These are phyloP conservation scores for Hipparchia semele DNA, from an alignment of 2,888 invertebrate genomes.

Conservation along the genomic window DNA sequence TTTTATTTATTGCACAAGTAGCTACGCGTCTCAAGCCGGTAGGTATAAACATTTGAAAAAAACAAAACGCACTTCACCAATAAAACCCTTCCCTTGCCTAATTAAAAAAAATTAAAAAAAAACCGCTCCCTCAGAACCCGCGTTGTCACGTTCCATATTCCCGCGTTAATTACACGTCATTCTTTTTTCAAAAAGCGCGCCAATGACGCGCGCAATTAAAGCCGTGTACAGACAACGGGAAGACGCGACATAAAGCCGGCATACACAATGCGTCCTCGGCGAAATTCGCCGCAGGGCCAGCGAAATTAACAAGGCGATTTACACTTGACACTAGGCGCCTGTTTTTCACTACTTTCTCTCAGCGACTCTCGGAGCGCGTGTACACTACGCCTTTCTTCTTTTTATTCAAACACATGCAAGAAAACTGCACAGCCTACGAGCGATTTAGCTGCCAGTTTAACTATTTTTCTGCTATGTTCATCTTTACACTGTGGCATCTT, in stretches of 20 bases:
- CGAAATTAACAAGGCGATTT: constrained; percentile 84
- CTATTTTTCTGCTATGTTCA: constrained; percentile 26
- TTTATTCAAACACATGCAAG: constrained; percentile 47
- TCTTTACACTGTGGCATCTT: constrained; percentile 54
- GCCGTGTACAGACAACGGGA: constrained; percentile 81
- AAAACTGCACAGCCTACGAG: constrained; percentile 38
- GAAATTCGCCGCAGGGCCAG: constrained; percentile 82
- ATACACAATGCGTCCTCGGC: constrained; percentile 81
- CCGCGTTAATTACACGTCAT: constrained; percentile 83
- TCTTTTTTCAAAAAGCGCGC: constrained; percentile 82
- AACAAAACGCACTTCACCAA: constrained; percentile 52
- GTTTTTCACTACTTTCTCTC: constrained; percentile 75
- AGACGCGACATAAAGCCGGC: constrained; percentile 81
- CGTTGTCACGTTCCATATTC: constrained; percentile 83
- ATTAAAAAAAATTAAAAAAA: constrained; percentile 76
- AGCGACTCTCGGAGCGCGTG: constrained; percentile 53
- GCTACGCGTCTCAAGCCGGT: constrained; percentile 15
- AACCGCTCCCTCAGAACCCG: constrained; percentile 77
- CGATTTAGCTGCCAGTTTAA: constrained; percentile 44
- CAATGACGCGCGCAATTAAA: constrained; percentile 83
- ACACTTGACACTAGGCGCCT: constrained; percentile 80
- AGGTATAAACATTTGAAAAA: constrained; percentile 43
- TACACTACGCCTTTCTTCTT: constrained; percentile 53
- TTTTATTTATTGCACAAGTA: neutral
- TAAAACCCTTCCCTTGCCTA: constrained; percentile 70